Evolutionary conservation across 1,140 invertebrate genomes (phyloP).

Genomic region (Thaumatotibia leucotreta): DNA sequence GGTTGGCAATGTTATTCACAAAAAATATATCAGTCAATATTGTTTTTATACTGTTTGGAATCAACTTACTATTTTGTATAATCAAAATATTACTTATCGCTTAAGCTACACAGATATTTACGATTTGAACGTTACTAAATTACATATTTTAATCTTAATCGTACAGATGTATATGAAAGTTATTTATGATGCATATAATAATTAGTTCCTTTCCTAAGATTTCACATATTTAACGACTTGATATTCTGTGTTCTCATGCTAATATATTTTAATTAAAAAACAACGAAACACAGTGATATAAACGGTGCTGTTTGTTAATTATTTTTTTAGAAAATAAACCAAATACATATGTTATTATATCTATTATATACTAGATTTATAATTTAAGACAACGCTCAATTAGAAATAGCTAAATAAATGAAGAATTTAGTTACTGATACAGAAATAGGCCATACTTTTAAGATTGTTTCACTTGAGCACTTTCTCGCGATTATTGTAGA

Average conservation of each 20-base stretch:
- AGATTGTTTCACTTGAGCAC: neutral
- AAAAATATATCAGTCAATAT: neutral
- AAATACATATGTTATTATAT: constrained; percentile 51
- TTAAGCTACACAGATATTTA: too few species aligned
- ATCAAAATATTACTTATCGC: too few species aligned
- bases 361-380: constrained; percentile 26
- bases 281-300: constrained; percentile 53
- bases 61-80: too few species aligned
- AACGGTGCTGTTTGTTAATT: constrained; percentile 52
- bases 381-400: constrained; percentile 59
- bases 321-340: constrained; percentile 54
- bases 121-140: too few species aligned
- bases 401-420: constrained; percentile 30
- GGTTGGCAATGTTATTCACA: neutral
- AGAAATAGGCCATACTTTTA: constrained; percentile 44
- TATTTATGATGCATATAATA: neutral
- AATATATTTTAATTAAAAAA: constrained; percentile 17
- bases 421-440: constrained; percentile 25
- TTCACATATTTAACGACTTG: neutral
- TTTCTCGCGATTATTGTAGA: neutral
- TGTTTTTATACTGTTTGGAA: too few species aligned
- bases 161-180: neutral
- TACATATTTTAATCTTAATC: too few species aligned
- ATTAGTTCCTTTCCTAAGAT: neutral
- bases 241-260: constrained; percentile 4